Evolutionary conservation across 1,140 invertebrate genomes (phyloP), one percentile per base, ranked within the genome.

Genomic region (Sarcophaga bullata): DNA sequence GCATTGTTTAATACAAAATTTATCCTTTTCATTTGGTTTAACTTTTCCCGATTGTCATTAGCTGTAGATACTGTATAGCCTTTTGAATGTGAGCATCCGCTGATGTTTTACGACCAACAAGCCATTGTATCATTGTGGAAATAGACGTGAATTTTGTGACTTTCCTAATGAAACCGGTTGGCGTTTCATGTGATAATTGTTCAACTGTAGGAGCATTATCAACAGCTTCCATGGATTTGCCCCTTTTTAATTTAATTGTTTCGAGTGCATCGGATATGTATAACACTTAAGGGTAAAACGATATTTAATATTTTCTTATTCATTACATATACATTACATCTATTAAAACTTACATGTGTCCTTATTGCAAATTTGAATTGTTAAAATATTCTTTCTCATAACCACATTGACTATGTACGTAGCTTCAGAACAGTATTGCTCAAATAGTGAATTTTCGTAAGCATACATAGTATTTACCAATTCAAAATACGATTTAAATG

Each of bases 401-500:
- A 93, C 91, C 52, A 92, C 91, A 49, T 92, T 92, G 0, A 95
- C 91, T 7, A 93, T 90, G 13, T 89, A 86, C 0, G 92, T 90
- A 0, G 94, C 92, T 8, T 91, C 91, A 6, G 93, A 86, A 8
- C 93, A 87, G 92, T 94, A 96, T 0, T 92, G 89, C 10, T 93
- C 91, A 82, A 92, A 95, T 82, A 94, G 94, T 0, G 86, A 85
- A 68, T 95, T 93, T 90, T 98, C 96, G 87, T 94, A 98, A 1
- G 92, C 90, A 86, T 94, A 95, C 92, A 98, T 93, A 47, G 94
- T 91, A 84, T 94, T 95, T 2, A 93, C 94, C 7, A 97, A 90
- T 17, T 91, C 91, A 54, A 95, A 92, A 87, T 97, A 97, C 84
- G 95, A 93, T 19, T 93, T 91, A 85, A 96, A 95, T 0, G 95